Base-by-base conservation (phyloP, 2,113 vertebrate genomes). In the Scopus umbretta region DNA sequence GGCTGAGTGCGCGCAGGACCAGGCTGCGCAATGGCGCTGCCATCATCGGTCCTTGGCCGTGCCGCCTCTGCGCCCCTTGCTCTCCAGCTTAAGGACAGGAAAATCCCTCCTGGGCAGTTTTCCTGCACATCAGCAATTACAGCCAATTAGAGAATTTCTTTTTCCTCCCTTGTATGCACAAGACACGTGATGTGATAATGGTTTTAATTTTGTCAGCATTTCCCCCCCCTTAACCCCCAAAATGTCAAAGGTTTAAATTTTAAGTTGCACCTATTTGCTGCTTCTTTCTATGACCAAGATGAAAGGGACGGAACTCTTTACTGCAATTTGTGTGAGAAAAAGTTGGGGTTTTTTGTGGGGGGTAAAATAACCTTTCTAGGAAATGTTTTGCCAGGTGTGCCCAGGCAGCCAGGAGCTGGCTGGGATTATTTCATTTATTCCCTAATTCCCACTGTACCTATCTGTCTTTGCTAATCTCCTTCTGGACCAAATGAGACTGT, bases 21-120 rank as follows among this genome's bases (percentile, higher is more conserved):
- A 5, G 68, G 58, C n/a, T 22, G 43, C 2, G 1, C 21, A 16
- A 13, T 0, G 5, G 38, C 32, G 61, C 53, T 45, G 75, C 49
- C 49, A 3, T 38, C 16, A 0, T 9, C 10, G 2, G 7, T 26
- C 30, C 50, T 49, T 0, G 0, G 17, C 30, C 3, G 2, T 7
- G 36, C 32, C 12, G 9, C 45, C 61, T 55, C n/a, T 49, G 61
- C 8, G 12, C n/a, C 73, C 66, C 36, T 49, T 16, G 7, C 27
- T 36, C 58, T 19, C n/a, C 36, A 25, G 52, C 12, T 84, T 22
- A 70, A 75, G 62, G 47, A 27, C 58, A 80, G 82, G 58, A 72
- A 92, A 88, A 67, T 49, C 82, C 63, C 67, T 81, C 63, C 73
- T 0, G 9, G 63, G 82, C 70, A 40, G 3, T 59, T 96, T 76